Evolutionary conservation across 2,888 invertebrate genomes (phyloP), one percentile per base, ranked within the genome.

Genomic region (Meandrusa payeni): DNA sequence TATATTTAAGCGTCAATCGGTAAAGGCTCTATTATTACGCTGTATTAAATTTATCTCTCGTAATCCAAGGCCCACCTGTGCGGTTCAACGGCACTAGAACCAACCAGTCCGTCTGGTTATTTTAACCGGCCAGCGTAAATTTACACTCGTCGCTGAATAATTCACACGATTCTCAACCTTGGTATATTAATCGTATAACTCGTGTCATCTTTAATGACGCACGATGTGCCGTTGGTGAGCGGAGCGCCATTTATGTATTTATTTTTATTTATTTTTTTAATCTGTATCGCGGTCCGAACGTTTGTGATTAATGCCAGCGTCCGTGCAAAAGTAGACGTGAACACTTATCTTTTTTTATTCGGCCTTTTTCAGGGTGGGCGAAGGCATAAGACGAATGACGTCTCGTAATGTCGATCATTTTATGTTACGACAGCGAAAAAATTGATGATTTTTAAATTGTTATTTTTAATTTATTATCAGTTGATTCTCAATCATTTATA

Each of bases 31-130:
- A 76, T 77, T 79, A 83, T 81, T 79, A 81, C 64, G 66, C 65
- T 62, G 70, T 76, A 82, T 80, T 81, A 75, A 76, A 76, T 78
- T 73, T 78, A 82, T 82, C 73, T 79, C 71, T 75, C 76, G 73
- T 81, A 76, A 78, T 77, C 76, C 83, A 82, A 79, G 77, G 81
- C 76, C 81, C 81, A 76, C 77, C 78, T 76, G 77, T 70, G 70
- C 72, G 73, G 83, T 85, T 85, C 83, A 85, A 75, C 80, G 82
- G 73, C 79, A 76, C 80, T 80, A 77, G 60, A 62, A 63, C 61
- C 65, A 67, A 80, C 83, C 80, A 73, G 82, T 80, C 61, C 56
- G 70, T 75, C 83, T 78, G 76, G 82, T 82, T 76, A 75, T 59
- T 54, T 60, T 55, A 55, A 76, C 71, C 64, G 58, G 59, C 70